A percentile compares a stretch with the other conserved stretches of the same genome.
phyloP scores from a whole-genome alignment of 2,113 vertebrate species.

The Micronycteris hirsuta region DNA sequence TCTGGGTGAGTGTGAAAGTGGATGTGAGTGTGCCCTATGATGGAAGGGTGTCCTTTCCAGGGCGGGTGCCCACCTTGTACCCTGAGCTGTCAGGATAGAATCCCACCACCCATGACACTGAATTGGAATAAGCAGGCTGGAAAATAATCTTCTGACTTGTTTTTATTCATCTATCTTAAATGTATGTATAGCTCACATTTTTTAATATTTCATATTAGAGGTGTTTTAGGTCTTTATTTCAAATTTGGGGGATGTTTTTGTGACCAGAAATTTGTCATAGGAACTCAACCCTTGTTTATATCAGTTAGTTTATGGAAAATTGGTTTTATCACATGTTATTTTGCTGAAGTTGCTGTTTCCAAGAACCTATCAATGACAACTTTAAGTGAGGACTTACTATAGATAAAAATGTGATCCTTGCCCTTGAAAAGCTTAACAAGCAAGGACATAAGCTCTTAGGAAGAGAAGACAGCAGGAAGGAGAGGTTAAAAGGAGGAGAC shows the following conservation, averaged over 20 bases:
- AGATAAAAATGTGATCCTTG: neutral
- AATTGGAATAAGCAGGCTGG: neutral
- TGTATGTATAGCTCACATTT: neutral
- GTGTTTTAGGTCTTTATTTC: neutral
- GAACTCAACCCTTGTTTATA: neutral
- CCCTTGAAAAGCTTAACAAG: neutral
- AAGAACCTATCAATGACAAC: neutral
- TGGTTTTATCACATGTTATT: neutral
- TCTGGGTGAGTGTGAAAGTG: neutral
- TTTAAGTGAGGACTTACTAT: neutral
- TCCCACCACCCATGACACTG: neutral
- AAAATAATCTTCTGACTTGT: neutral
- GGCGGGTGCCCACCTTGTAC: neutral
- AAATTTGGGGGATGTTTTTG: neutral
- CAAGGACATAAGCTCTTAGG: neutral
- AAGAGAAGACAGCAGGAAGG: neutral
- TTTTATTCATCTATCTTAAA: neutral
- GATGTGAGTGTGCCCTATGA: neutral
- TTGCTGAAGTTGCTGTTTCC: neutral
- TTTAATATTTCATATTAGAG: neutral
- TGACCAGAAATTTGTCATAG: neutral
- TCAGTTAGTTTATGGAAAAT: neutral
- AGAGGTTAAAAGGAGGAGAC: neutral
- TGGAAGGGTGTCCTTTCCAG: neutral
- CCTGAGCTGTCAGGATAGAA: too few relatives aligned